Conservation (phyloP, 2,888 invertebrate genomes). For the Metellina segmentata region DNA sequence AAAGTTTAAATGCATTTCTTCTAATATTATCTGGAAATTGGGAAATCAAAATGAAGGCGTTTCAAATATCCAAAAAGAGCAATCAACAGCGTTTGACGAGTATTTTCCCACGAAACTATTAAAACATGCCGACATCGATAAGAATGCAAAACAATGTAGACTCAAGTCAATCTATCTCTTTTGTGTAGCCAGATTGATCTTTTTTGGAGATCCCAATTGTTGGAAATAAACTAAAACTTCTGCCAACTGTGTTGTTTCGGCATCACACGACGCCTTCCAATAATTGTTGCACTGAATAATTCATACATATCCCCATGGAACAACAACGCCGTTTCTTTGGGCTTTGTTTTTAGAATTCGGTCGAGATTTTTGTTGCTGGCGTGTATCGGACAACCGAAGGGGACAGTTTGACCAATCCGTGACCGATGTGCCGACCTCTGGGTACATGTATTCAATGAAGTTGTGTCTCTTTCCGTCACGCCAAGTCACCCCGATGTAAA, state of each 20-base stretch:
- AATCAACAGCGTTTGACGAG: too few species aligned
- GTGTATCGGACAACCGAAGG: constrained; percentile 50
- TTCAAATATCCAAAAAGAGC: too few species aligned
- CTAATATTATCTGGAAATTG: too few species aligned
- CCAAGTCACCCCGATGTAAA: constrained; percentile 12
- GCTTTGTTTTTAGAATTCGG: neutral
- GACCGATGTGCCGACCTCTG: constrained; percentile 47
- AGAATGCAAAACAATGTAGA: neutral
- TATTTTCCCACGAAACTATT: neutral
- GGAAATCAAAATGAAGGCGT: too few species aligned
- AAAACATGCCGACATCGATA: neutral
- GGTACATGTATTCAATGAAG: constrained; percentile 27
- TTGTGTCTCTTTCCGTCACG: constrained; percentile 17
- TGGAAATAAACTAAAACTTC: neutral
- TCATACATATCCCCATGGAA: constrained; percentile 30
- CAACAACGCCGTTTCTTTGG: neutral
- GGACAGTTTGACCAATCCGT: constrained; percentile 45
- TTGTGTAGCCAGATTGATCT: neutral
- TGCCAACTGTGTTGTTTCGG: neutral
- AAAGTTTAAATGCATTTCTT: too few species aligned
- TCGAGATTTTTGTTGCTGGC: constrained; percentile 40
- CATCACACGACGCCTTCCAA: constrained; percentile 17
- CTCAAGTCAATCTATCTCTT: neutral
- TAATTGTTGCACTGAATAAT: constrained; percentile 62
- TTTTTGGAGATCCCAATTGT: neutral